phyloP scores from a whole-genome alignment of 1,140 invertebrate genomes.

The Eurosta solidaginis region DNA sequence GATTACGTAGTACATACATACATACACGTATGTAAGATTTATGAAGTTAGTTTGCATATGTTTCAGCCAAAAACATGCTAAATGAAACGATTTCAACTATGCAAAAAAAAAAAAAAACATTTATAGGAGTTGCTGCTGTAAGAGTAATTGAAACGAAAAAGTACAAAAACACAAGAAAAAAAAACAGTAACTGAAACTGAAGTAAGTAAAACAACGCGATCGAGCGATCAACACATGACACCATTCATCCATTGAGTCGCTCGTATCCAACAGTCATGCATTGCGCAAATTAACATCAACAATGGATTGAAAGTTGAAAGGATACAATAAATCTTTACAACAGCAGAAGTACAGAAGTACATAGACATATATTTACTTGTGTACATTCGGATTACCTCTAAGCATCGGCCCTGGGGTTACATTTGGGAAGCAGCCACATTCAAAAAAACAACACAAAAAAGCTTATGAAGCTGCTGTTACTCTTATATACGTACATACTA shows the following conservation, averaged over 20 bases:
- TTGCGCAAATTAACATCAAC: neutral
- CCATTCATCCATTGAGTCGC: neutral
- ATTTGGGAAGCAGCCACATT: neutral
- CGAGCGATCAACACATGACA: neutral
- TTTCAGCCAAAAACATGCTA: neutral
- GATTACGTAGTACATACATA: neutral
- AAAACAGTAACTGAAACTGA: neutral
- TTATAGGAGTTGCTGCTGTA: too few species aligned
- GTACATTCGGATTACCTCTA: too few species aligned
- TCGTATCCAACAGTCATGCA: neutral
- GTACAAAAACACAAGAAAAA: neutral
- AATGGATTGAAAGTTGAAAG: constrained; percentile 3
- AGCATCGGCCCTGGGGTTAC: too few species aligned
- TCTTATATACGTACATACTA: too few species aligned
- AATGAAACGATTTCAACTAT: neutral
- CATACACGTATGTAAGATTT: neutral
- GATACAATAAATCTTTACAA: constrained; percentile 3
- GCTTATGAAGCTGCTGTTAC: too few species aligned
- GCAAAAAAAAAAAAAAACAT: neutral
- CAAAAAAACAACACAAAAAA: too few species aligned
- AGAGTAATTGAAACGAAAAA: neutral
- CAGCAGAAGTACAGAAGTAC: neutral
- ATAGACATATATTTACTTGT: too few species aligned
- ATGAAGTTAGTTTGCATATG: neutral
- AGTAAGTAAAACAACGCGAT: neutral